Percentiles rank a stretch among this genome's conserved stretches.
Evolutionary conservation across 2,113 vertebrate genomes (phyloP).

Genomic region (Thinocorus orbignyianus): DNA sequence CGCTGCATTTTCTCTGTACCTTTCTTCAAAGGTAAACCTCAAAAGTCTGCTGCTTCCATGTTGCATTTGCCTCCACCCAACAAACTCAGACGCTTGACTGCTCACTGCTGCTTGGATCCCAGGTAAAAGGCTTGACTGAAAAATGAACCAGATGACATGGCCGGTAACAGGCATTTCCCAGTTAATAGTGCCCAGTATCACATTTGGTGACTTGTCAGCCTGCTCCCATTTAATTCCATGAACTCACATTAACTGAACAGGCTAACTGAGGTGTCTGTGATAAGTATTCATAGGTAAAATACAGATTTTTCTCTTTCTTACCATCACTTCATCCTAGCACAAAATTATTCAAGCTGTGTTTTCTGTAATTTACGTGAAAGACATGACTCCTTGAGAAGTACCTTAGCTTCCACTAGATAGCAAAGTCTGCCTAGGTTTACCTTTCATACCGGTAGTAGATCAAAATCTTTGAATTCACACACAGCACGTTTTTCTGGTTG

Average conservation of each 20-base stretch:
- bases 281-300: neutral
- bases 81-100: neutral
- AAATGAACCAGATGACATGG: rapidly evolving
- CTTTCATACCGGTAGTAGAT: neutral
- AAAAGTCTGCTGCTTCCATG: neutral
- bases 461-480: neutral
- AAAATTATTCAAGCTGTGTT: neutral
- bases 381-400: neutral
- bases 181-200: rapidly evolving
- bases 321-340: neutral
- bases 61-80: neutral
- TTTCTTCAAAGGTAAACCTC: neutral
- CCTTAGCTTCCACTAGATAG: neutral
- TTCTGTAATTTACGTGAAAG: neutral
- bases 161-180: neutral
- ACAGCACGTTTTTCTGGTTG: neutral
- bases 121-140: neutral
- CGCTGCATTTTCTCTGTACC: neutral
- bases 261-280: neutral
- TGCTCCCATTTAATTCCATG: rapidly evolving
- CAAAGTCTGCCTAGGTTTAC: neutral
- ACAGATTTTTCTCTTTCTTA: neutral
- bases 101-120: neutral
- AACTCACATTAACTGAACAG: neutral
- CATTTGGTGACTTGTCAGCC: neutral